Percentiles rank a stretch among this genome's conserved stretches.
phyloP scores from a whole-genome alignment of 2,113 vertebrate species.

The Sturnus vulgaris region DNA sequence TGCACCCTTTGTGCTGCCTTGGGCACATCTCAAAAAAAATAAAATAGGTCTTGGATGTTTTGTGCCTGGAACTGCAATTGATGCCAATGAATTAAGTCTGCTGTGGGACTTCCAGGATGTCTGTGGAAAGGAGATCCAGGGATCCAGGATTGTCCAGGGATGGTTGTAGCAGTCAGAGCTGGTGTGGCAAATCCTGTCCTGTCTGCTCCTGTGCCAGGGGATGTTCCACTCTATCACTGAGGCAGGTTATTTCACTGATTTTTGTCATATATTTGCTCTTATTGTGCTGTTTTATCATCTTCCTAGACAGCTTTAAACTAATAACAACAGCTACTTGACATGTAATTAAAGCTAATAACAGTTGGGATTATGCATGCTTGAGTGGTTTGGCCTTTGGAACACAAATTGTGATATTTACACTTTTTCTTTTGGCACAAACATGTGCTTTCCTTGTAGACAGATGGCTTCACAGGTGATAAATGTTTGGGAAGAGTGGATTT shows the following conservation, averaged over 20 bases:
- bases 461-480: background rate
- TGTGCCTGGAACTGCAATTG: background rate
- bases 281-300: background rate
- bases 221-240: background rate
- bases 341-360: background rate
- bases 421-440: background rate
- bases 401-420: background rate
- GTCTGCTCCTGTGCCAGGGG: background rate
- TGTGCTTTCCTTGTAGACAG: background rate
- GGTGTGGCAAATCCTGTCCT: background rate
- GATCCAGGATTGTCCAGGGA: background rate
- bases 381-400: background rate
- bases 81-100: background rate
- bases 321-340: background rate
- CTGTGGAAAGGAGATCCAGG: background rate
- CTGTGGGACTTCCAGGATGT: background rate
- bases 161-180: background rate
- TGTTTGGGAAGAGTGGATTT: background rate
- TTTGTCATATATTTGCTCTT: background rate
- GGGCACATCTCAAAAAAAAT: background rate
- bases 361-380: background rate
- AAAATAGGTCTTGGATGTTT: background rate
- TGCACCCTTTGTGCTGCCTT: background rate
- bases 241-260: background rate
- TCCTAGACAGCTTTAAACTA: background rate